Evolutionary conservation across 1,140 invertebrate species (phyloP), one percentile per base, ranked within the genome.

Genomic region (Mamestra configurata): DNA sequence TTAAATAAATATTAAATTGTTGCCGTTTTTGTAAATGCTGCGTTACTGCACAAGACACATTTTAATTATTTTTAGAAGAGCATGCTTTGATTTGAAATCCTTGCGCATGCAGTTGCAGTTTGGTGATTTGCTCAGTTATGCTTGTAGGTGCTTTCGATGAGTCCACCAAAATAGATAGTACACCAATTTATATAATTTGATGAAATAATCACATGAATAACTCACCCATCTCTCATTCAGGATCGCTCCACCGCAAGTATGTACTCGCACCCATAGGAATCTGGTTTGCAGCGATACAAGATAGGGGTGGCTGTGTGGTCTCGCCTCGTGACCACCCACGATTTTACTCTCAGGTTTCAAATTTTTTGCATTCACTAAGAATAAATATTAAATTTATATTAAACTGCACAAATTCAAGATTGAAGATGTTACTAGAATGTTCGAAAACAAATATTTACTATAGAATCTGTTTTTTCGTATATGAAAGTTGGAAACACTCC

Each of bases 211-310:
- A 24, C 18, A 13, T 2, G 13, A n/a, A n/a, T 10, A n/a, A 24
- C 85, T 87, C 84, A 97, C 94, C 96, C 96, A 97, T 49, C 94
- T 84, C 77, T 96, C 93, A 76, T 86, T 95, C 49, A 97, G 93
- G 35, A 97, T 95, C 22, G 95, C 93, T 4, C 96, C 97, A 6
- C 96, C 97, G 82, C 97, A 97, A 27, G 95, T 87, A 83, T 97
- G 96, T 4, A 88, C 87, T 22, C 90, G 82, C 4, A 92, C 64
- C 88, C 91, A 92, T 0, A 96, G 85, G 35, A 93, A 85, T 70
- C 87, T 90, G 40, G 92, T 83, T 77, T 96, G 96, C 40, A 96
- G 77, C 0, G 96, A 96, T 10, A 96, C 95, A n/a, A 96, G 89
- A 76, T 96, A 96, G 1, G 96, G 96, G 68, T 96, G 96, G 76